Base-by-base conservation (phyloP, 1,140 invertebrate species). In the Ips nitidus region DNA sequence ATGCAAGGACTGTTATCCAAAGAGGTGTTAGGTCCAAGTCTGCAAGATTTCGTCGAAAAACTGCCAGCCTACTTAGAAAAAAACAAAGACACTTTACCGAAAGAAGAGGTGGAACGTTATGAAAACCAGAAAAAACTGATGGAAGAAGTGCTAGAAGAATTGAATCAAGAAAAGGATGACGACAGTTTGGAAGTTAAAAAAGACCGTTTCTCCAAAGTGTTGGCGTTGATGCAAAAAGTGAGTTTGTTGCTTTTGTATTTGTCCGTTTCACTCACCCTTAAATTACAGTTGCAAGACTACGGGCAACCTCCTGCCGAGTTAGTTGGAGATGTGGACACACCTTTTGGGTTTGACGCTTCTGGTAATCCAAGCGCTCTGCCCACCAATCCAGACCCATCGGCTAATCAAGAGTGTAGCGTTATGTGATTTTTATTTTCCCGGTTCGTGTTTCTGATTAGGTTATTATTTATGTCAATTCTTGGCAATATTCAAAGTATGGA, bases 1-100 rank as follows among this genome's bases (percentile, higher is more conserved):
- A 93, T 97, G 90, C 91, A 94, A 80, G 92, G 89, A 3, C 81
- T 97, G 43, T 82, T 97, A 1, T 95, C 93, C 0, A 95, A 96
- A 80, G 94, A 97, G 66, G 87, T 97, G 1, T 80, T 97, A 0
- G 91, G 95, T 79, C 94, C 94, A 0, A 91, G 93, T 3, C 82
- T 97, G 2, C 93, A 94, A 77, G 89, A 90, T 73, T 79, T 91
- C 7, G 81, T 88, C 0, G 86, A 90, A 41, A 88, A 93, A 84
- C 95, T 94, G 81, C 94, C 94, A 0, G 83, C 82, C 40, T 97
- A 93, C 90, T 79, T 97, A 37, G 85, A 87, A 7, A 88, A 90
- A 43, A 92, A 96, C 70, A 89, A 88, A 74, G 80, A 81, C 6
- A 91, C 86, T 71, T 77, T 95, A 36, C 81, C 86, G 1, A 70